Percentiles rank a stretch among this genome's conserved stretches.
These are phyloP conservation scores for Rynchops niger DNA, from an alignment of 2,113 vertebrate genomes.

Conservation along the genomic window DNA sequence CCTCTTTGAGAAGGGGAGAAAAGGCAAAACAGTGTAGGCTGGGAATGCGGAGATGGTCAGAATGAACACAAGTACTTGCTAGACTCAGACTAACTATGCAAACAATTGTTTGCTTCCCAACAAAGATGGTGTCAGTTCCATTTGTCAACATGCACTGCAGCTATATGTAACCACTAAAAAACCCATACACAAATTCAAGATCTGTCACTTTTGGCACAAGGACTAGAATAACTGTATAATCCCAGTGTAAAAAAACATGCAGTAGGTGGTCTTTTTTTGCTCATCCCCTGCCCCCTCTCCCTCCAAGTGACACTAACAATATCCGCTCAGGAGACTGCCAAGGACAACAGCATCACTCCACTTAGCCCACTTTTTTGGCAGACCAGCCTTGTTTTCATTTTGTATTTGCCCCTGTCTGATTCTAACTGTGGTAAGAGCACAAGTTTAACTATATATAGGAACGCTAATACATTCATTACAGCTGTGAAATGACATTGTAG, in stretches of 20 bases:
- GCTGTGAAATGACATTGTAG: not conserved
- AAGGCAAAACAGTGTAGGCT: not conserved
- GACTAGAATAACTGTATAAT: constrained; percentile 14
- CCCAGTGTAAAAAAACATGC: not conserved
- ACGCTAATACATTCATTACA: not conserved
- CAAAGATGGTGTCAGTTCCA: not conserved
- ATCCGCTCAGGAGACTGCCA: not conserved
- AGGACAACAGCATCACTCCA: not conserved
- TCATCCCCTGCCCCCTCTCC: not conserved
- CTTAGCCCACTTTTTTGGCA: not conserved
- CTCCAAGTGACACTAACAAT: not conserved
- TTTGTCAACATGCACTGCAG: not conserved
- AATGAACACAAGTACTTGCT: not conserved
- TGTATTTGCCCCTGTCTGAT: not conserved
- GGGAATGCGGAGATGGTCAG: not conserved
- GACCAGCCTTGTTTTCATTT: not conserved
- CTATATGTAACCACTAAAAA: not conserved
- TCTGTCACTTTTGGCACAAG: constrained; percentile 14
- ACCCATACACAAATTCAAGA: not conserved
- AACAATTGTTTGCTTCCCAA: not conserved
- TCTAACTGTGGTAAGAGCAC: not conserved
- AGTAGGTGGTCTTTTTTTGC: constrained; percentile 16
- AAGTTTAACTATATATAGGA: not conserved
- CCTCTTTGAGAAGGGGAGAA: not conserved
- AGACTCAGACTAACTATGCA: not conserved